Percentiles rank a stretch among this genome's conserved stretches.
These are phyloP conservation scores for Drosophila macrospina DNA, from an alignment of 2,888 invertebrate species.

Conservation along the genomic window DNA sequence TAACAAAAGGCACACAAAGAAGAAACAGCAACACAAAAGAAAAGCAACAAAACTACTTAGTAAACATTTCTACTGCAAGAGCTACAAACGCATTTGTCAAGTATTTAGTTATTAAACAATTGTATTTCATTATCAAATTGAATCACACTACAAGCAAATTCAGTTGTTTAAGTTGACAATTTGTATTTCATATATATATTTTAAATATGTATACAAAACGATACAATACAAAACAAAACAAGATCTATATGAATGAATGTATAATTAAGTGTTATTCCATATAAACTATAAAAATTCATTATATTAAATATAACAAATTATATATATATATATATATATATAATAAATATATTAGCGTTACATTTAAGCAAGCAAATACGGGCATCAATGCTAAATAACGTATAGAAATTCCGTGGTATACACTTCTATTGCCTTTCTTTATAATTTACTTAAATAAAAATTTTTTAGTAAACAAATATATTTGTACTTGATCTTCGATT, in stretches of 20 bases:
- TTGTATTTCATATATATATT: constrained; percentile 57
- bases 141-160: constrained; percentile 33
- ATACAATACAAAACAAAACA: constrained; percentile 36
- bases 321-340: constrained; percentile 26
- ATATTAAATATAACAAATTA: constrained; percentile 71
- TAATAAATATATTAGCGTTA: constrained; percentile 69
- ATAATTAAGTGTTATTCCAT: constrained; percentile 84
- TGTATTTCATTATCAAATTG: constrained; percentile 5
- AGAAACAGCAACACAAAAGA: constrained; percentile 43
- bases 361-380: constrained; percentile 64
- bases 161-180: constrained; percentile 30
- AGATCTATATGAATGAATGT: constrained; percentile 75
- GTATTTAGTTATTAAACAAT: constrained; percentile 25
- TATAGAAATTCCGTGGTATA: constrained; percentile 71
- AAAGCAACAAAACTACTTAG: constrained; percentile 53
- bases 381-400: constrained; percentile 64
- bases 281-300: constrained; percentile 80
- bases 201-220: constrained; percentile 67
- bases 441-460: constrained; percentile 75
- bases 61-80: constrained; percentile 60
- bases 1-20: constrained; percentile 44
- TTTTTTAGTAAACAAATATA: constrained; percentile 54
- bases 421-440: constrained; percentile 77
- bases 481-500: constrained; percentile 35
- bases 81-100: constrained; percentile 51